These are phyloP conservation scores for Cyanoderma ruficeps DNA, from an alignment of 2,113 vertebrate genomes.

Conservation along the genomic window DNA sequence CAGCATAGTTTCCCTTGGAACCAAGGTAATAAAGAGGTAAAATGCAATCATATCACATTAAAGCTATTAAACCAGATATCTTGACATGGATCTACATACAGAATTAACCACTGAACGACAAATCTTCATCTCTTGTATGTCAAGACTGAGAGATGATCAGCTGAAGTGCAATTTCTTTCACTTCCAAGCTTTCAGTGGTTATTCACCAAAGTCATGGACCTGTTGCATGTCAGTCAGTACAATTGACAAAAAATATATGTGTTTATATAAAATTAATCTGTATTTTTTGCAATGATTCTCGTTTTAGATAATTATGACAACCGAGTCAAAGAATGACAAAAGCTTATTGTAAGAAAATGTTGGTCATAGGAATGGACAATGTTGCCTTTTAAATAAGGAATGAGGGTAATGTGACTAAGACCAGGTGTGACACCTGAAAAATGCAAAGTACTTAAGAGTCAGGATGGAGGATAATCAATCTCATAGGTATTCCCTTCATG, in stretches of 20 bases:
- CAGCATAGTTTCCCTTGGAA: not conserved
- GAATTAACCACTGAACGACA: not conserved
- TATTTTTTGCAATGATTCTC: not conserved
- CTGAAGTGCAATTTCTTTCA: not conserved
- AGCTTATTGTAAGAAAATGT: not conserved
- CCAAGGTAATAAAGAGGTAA: not conserved
- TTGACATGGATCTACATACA: not conserved
- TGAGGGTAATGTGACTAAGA: not conserved
- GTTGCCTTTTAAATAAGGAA: not conserved
- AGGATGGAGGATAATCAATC: not conserved
- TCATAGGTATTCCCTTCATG: not conserved
- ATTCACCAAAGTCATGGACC: not conserved
- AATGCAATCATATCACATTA: not conserved
- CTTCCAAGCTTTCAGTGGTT: not conserved
- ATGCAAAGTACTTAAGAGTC: not conserved
- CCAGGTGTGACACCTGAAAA: not conserved
- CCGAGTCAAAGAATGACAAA: not conserved
- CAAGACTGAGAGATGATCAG: not conserved
- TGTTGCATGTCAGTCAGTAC: not conserved
- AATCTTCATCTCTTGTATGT: not conserved
- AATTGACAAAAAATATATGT: not conserved
- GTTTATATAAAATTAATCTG: not conserved
- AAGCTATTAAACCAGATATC: not conserved
- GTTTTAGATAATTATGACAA: not conserved
- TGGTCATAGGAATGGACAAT: not conserved